phyloP scores from a whole-genome alignment of 2,113 vertebrate species.

The Callospermophilus lateralis region DNA sequence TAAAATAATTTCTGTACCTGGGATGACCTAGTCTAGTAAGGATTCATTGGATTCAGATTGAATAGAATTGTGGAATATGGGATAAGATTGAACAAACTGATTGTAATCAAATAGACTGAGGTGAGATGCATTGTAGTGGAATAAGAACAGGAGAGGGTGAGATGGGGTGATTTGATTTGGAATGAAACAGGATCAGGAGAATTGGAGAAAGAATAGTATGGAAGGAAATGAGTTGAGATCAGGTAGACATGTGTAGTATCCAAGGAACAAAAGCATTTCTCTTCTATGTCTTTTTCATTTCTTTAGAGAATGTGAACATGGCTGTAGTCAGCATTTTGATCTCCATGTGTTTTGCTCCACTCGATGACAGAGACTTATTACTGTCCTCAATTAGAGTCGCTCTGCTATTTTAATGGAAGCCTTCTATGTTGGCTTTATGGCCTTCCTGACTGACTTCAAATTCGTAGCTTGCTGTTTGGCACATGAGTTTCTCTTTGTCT shows the following conservation, averaged over 20 bases:
- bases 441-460: slow-evolving; percentile 51
- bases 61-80: neutral
- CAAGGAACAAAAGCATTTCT: neutral
- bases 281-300: neutral
- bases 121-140: neutral
- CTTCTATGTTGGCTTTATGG: slow-evolving; percentile 61
- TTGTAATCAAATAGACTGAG: neutral
- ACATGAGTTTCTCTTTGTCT: slow-evolving; percentile 17
- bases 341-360: slow-evolving; percentile 43
- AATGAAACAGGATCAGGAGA: neutral
- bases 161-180: neutral
- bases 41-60: neutral
- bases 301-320: neutral
- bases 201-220: neutral
- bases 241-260: neutral
- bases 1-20: neutral
- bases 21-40: neutral
- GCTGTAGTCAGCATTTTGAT: slow-evolving; percentile 28
- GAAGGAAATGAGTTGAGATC: neutral
- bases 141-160: neutral
- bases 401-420: slow-evolving; percentile 38
- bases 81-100: neutral
- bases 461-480: slow-evolving; percentile 15
- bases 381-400: neutral
- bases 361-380: slow-evolving; percentile 50